phyloP scores from a whole-genome alignment of 2,888 invertebrate species.

The Dilophus febrilis region DNA sequence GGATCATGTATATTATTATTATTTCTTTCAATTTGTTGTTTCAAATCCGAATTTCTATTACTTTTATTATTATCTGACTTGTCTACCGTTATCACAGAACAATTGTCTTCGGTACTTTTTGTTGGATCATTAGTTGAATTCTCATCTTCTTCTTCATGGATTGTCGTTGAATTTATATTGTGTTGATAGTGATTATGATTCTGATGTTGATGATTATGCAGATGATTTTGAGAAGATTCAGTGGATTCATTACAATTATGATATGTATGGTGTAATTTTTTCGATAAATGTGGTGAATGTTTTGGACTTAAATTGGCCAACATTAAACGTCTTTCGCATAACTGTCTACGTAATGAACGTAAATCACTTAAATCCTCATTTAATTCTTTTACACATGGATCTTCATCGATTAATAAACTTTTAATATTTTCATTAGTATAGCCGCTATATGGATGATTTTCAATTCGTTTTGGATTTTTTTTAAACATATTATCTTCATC shows the following conservation, averaged over 20 bases:
- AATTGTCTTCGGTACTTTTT: constrained; percentile 35
- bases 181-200: neutral
- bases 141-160: constrained; percentile 26
- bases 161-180: neutral
- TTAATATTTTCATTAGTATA: neutral
- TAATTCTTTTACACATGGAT: constrained; percentile 10
- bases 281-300: constrained; percentile 17
- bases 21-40: constrained; percentile 24
- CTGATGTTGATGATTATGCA: neutral
- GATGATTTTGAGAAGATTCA: neutral
- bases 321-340: constrained; percentile 28
- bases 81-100: constrained; percentile 13
- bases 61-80: constrained; percentile 7
- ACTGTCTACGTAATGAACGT: constrained; percentile 24
- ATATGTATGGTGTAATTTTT: no score
- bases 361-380: constrained; percentile 21
- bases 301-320: constrained; percentile 28
- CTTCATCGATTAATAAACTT: constrained; percentile 3
- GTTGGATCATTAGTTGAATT: constrained; percentile 24
- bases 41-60: constrained; percentile 28
- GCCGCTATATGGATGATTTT: no score
- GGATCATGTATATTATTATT: neutral
- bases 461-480: neutral
- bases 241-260: constrained; percentile 10
- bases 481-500: constrained; percentile 20